Base-by-base conservation (phyloP, 1,140 invertebrate genomes). In the Cyrtorhinus lividipennis region DNA sequence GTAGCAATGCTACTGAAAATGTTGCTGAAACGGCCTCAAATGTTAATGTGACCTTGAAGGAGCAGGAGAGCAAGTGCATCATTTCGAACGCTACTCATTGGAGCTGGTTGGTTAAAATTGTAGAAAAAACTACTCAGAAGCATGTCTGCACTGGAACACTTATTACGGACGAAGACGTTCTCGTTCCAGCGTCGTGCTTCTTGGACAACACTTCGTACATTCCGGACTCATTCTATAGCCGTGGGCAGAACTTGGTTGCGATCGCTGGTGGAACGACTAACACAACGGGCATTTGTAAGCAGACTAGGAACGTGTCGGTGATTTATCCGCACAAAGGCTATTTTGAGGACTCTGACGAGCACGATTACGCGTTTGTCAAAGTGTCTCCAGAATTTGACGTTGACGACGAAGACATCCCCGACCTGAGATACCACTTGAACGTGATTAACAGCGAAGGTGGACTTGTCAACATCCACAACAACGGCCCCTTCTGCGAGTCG, bases 361-460 rank as follows among this genome's bases (percentile, higher is more conserved):
- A 53, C 48, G 48, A 53, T 20, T 53, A 53, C 48, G 48, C 48
- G 8, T 53, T 53, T 20, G 8, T 53, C 8, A 53, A 53, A 20
- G 18, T 22, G 8, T 53, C 48, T 53, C 48, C 48, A 5, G 12
- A 12, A 20, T 53, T 53, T 20, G 48, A 53, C 48, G 48, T 53
- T 3, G 48, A 53, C 48, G 48, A 53, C 10, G 48, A 53, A 10
- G 20, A 53, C 48, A 53, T 53, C 20, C 48, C 48, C 48, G 48
- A 53, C 20, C 5, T 53, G 8, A 53, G 48, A 20, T 53, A 53
- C 48, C 48, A 53, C 20, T 20, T 53, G 10, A 53, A 53, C 48
- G 48, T 53, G 10, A 53, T 53, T 20, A 53, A 53, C 48, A 53
- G 48, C 48, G 48, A 53, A 53, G 48, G 48, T 13, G 48, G 12